Evolutionary conservation across 2,113 vertebrate species (phyloP).

Genomic region (Cyrtonyx montezumae): DNA sequence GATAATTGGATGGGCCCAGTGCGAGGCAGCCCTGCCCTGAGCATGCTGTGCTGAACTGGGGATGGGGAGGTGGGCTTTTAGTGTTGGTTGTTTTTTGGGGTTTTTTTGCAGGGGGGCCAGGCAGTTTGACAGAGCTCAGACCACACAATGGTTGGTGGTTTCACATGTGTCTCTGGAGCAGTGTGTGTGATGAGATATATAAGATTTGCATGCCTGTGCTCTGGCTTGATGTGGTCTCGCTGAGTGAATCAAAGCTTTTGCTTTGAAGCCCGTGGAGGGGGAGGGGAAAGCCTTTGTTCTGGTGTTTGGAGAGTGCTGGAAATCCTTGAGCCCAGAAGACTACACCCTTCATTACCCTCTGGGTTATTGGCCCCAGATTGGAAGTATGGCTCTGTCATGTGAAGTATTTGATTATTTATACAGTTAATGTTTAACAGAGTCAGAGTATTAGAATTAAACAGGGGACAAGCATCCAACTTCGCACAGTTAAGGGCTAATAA

Average conservation of each 20-base stretch:
- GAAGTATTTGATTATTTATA: constrained; percentile 71
- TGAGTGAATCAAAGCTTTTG: constrained; percentile 6
- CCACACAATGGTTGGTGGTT: constrained; percentile 37
- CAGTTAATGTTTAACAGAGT: constrained; percentile 72
- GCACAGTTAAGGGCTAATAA: constrained; percentile 59
- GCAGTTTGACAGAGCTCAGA: background rate
- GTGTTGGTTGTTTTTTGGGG: background rate
- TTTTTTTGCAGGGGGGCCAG: background rate
- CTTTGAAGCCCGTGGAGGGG: constrained; percentile 57
- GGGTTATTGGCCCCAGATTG: constrained; percentile 65
- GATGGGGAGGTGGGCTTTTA: background rate
- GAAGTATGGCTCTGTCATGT: constrained; percentile 58
- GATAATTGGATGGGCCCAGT: background rate
- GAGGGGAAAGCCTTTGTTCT: constrained; percentile 68
- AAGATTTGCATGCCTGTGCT: constrained; percentile 30
- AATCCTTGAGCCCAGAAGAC: constrained; percentile 61
- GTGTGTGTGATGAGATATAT: constrained; percentile 30
- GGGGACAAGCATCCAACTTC: constrained; percentile 47
- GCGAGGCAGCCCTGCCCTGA: background rate
- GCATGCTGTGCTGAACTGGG: rapidly evolving
- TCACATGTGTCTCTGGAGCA: constrained; percentile 9
- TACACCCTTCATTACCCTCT: constrained; percentile 63
- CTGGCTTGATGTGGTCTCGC: constrained; percentile 64
- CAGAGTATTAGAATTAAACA: constrained; percentile 63
- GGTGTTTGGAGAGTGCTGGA: constrained; percentile 23